phyloP scores from a whole-genome alignment of 2,797 vertebrate genomes.

The Spondyliosoma cantharus region DNA sequence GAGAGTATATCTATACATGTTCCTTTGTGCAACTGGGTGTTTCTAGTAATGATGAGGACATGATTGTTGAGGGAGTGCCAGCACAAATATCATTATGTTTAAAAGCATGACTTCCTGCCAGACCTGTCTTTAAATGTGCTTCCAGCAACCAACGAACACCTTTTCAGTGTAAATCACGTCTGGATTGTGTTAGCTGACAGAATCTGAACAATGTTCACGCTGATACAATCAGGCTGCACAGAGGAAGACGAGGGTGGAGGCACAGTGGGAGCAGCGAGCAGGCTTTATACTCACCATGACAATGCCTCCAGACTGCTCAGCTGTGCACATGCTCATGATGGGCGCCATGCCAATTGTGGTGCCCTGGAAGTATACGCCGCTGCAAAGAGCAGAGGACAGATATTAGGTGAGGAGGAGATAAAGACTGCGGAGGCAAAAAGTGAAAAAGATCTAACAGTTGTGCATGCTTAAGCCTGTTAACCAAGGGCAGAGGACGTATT shows the following conservation, averaged over 20 bases:
- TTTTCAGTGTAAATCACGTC: conserved; percentile 44
- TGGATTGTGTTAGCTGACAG: conserved; percentile 42
- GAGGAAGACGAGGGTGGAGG: conserved; percentile 35
- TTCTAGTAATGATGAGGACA: conserved; percentile 22
- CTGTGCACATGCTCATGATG: conserved; percentile 99
- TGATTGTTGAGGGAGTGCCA: conserved; percentile 27
- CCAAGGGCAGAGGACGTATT: no score
- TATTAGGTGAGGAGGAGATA: neutral
- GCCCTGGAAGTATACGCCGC: conserved; percentile 98
- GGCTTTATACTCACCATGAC: conserved; percentile 92
- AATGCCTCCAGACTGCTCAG: conserved; percentile 96
- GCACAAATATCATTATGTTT: conserved; percentile 51
- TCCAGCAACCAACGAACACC: conserved; percentile 54
- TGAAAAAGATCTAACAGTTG: neutral
- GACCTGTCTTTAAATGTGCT: conserved; percentile 23
- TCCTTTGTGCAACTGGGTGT: conserved; percentile 23
- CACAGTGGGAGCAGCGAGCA: neutral
- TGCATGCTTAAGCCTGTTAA: no score
- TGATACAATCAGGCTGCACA: conserved; percentile 48
- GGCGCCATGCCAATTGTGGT: conserved; percentile 99
- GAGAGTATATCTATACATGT: conserved; percentile 27
- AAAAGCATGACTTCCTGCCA: conserved; percentile 42
- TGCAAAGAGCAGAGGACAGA: conserved; percentile 69
- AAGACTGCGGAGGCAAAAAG: neutral
- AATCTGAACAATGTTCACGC: conserved; percentile 58